These are phyloP conservation scores for Hyposoter didymator DNA, from an alignment of 2,888 invertebrate species.

Conservation along the genomic window DNA sequence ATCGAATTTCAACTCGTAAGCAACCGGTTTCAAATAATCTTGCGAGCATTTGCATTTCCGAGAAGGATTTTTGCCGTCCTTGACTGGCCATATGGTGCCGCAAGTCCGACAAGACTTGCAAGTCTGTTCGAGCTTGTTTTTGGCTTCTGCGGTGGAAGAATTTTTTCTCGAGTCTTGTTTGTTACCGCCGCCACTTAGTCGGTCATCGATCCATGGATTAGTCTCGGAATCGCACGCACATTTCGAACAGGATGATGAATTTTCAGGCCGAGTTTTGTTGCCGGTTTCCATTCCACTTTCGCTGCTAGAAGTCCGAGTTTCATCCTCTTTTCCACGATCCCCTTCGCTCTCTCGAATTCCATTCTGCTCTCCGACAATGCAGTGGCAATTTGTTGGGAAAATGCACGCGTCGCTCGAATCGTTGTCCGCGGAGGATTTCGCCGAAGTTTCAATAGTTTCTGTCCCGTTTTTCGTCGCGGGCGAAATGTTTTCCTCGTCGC, in stretches of 20 bases:
- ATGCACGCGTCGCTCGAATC: conserved; percentile 7
- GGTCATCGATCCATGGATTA: not conserved
- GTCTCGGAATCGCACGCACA: conserved; percentile 29
- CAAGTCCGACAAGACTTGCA: conserved; percentile 77
- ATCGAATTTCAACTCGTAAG: conserved; percentile 84
- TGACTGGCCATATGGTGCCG: conserved; percentile 73
- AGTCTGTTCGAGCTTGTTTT: conserved; percentile 55
- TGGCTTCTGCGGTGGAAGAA: conserved; percentile 26
- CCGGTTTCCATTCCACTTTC: conserved; percentile 45
- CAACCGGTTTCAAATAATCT: conserved; percentile 82
- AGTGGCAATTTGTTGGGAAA: conserved; percentile 69
- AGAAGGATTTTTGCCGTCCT: conserved; percentile 70
- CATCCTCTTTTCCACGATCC: conserved; percentile 22
- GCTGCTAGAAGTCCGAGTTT: conserved; percentile 47
- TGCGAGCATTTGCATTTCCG: conserved; percentile 76
- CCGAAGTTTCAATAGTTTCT: conserved; percentile 14
- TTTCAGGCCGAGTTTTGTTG: conserved; percentile 16
- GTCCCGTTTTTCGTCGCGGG: conserved; percentile 22
- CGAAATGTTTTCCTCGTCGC: conserved; percentile 64
- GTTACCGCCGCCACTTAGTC: not conserved
- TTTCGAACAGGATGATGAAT: not conserved
- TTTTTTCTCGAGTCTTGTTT: conserved; percentile 45
- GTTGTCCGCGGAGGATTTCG: not conserved
- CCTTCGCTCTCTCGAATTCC: conserved; percentile 11
- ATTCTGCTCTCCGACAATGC: conserved; percentile 68